Evolutionary conservation across 1,140 invertebrate species (phyloP).

Genomic region (Campoletis sonorensis): DNA sequence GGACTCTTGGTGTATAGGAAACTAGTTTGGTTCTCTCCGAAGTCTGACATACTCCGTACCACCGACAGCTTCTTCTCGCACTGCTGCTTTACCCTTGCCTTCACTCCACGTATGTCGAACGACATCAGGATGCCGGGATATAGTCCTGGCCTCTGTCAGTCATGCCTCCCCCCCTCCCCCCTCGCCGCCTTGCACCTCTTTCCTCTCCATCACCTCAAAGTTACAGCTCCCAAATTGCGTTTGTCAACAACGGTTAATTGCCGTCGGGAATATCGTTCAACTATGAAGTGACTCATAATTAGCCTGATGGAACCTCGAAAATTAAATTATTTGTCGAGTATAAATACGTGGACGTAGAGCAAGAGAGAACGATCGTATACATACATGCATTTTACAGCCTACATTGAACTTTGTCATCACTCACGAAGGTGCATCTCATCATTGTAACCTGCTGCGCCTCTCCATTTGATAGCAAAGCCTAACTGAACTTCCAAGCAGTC

Average conservation of each 20-base stretch:
- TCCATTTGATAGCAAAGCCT: no score
- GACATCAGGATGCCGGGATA: conserved; percentile 38
- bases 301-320: conserved; percentile 66
- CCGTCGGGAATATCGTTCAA: conserved; percentile 70
- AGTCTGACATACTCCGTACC: conserved; percentile 14
- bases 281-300: conserved; percentile 74
- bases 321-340: conserved; percentile 68
- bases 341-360: conserved; percentile 25
- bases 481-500: no score
- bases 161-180: no score
- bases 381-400: background rate
- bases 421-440: no score
- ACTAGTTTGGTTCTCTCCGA: no score
- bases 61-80: background rate
- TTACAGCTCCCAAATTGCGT: conserved; percentile 74
- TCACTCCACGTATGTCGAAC: background rate
- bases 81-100: background rate
- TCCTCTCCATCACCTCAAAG: conserved; percentile 59
- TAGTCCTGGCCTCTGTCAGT: background rate
- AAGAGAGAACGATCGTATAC: background rate
- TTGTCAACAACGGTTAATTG: conserved; percentile 75
- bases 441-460: no score
- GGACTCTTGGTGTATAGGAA: no score
- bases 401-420: background rate
- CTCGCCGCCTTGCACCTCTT: no score